Percentiles rank a stretch among this genome's conserved stretches.
phyloP scores from a whole-genome alignment of 2,113 vertebrate species.

The Chauna torquata region DNA sequence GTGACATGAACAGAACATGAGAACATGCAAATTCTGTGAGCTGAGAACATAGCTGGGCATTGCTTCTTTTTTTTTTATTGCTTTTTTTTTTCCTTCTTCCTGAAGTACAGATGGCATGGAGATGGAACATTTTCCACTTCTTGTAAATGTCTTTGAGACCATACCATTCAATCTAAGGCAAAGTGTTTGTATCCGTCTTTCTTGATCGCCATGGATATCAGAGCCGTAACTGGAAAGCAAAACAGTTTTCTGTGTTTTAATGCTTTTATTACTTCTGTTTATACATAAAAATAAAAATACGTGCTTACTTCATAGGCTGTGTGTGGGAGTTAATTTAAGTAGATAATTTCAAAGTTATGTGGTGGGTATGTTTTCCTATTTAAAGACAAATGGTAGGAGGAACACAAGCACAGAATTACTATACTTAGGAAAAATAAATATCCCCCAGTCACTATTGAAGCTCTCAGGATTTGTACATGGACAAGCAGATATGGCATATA shows the following conservation, averaged over 20 bases:
- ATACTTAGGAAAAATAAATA: not conserved
- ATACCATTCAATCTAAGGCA: not conserved
- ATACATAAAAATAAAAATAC: not conserved
- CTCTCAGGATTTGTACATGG: not conserved
- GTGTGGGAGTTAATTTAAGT: not conserved
- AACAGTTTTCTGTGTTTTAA: not conserved
- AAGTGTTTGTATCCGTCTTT: not conserved
- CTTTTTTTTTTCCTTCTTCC: too few relatives aligned
- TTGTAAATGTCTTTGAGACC: not conserved
- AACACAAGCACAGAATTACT: not conserved
- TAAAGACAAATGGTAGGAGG: not conserved
- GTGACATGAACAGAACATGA: not conserved
- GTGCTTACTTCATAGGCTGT: not conserved
- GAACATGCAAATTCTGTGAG: not conserved
- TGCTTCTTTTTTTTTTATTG: not conserved
- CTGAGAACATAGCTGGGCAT: not conserved
- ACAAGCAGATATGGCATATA: not conserved
- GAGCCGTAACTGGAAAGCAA: not conserved
- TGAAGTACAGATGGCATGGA: not conserved
- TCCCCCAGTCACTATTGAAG: not conserved
- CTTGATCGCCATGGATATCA: not conserved
- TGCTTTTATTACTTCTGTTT: not conserved
- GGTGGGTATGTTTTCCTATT: not conserved
- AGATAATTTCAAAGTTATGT: not conserved
- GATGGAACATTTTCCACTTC: not conserved